phyloP scores from a whole-genome alignment of 2,113 vertebrate genomes.

The Rana temporaria region DNA sequence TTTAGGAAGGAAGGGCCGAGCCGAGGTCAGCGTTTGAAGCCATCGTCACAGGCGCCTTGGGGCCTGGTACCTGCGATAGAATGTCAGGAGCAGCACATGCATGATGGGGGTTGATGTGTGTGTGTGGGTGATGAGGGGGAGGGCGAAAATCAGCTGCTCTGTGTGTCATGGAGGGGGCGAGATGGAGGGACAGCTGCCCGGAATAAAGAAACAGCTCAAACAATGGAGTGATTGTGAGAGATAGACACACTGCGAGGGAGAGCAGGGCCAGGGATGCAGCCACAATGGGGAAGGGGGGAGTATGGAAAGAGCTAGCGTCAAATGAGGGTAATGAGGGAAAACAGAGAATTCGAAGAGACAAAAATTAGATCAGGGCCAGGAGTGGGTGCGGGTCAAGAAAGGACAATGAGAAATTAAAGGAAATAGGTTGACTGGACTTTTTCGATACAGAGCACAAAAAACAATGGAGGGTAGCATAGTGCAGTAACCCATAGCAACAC shows the following conservation, averaged over 20 bases:
- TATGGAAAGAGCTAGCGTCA: constrained; percentile 24
- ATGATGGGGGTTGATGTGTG: background rate
- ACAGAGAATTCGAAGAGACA: constrained; percentile 5
- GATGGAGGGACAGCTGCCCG: constrained; percentile 40
- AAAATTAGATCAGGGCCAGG: too few relatives aligned
- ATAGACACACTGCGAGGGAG: constrained; percentile 45
- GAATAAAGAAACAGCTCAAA: constrained; percentile 47
- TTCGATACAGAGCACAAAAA: too few relatives aligned
- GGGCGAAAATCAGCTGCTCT: constrained; percentile 35
- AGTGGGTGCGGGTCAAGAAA: too few relatives aligned
- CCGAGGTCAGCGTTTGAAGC: background rate
- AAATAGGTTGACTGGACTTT: too few relatives aligned
- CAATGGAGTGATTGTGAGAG: constrained; percentile 50
- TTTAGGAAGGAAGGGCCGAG: background rate
- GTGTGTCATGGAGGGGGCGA: background rate
- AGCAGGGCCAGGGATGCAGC: constrained; percentile 54
- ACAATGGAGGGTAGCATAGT: too few relatives aligned
- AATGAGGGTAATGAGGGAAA: constrained; percentile 29
- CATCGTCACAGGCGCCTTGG: background rate
- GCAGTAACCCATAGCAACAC: too few relatives aligned
- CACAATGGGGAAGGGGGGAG: constrained; percentile 3
- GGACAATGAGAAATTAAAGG: too few relatives aligned
- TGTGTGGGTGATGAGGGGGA: background rate
- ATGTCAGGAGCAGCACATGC: constrained; percentile 23
- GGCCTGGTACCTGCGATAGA: background rate